Evolutionary conservation across 2,888 invertebrate genomes (phyloP).

Genomic region (Hedya salicella): DNA sequence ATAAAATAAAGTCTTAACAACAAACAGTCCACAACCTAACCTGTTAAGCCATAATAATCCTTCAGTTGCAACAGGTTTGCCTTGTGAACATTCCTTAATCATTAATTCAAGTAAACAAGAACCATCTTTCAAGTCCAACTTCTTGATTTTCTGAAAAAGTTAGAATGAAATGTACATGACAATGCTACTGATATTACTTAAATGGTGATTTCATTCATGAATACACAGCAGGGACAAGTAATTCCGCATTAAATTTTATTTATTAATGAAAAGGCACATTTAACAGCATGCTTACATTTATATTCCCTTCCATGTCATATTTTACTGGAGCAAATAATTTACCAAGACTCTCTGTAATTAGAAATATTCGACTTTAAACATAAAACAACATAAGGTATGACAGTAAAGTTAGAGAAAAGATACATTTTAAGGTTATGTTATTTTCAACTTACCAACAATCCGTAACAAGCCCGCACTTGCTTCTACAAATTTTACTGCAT

Average conservation of each 20-base stretch:
- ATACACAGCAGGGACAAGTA: no score
- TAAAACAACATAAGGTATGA: neutral
- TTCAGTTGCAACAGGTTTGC: slow-evolving; percentile 82
- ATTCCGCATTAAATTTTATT: no score
- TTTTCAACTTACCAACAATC: slow-evolving; percentile 85
- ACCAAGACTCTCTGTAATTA: slow-evolving; percentile 88
- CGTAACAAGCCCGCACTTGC: slow-evolving; percentile 86
- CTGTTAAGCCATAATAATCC: slow-evolving; percentile 91
- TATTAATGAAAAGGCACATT: neutral
- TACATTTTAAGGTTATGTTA: slow-evolving; percentile 8
- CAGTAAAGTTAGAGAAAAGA: neutral
- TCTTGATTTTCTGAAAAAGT: slow-evolving; percentile 86
- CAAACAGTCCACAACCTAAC: slow-evolving; percentile 61
- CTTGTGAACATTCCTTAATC: slow-evolving; percentile 83
- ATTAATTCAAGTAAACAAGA: slow-evolving; percentile 89
- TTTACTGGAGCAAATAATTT: slow-evolving; percentile 90
- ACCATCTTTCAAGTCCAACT: slow-evolving; percentile 81
- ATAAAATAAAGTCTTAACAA: no score
- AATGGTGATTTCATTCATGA: neutral
- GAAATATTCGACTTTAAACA: slow-evolving; percentile 35
- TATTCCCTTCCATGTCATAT: slow-evolving; percentile 91
- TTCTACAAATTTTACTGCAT: slow-evolving; percentile 85
- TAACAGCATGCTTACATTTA: slow-evolving; percentile 84
- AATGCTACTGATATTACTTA: neutral
- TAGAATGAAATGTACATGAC: neutral